A percentile compares a stretch with the other conserved stretches of the same genome.
These are phyloP conservation scores for Trematomus bernacchii DNA, from an alignment of 2,797 vertebrate genomes.

Conservation along the genomic window DNA sequence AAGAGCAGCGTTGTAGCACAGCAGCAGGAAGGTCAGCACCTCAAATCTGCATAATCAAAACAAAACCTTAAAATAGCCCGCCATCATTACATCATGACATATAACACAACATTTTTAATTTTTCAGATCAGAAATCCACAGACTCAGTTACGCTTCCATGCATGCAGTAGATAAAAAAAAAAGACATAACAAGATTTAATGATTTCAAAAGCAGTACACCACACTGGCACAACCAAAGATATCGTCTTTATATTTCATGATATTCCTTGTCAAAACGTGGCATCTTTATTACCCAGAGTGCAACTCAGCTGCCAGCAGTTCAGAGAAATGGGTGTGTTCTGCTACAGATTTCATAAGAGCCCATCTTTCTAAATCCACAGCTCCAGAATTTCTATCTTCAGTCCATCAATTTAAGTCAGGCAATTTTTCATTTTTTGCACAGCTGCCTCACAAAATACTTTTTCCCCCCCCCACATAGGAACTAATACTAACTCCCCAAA, in stretches of 20 bases:
- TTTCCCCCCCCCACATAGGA: too few species aligned
- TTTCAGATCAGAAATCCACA: neutral
- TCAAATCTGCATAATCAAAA: constrained; percentile 89
- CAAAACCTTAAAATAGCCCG: constrained; percentile 35
- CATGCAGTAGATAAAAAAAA: neutral
- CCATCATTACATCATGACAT: neutral
- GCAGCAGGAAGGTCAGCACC: constrained; percentile 95
- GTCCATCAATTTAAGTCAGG: too few species aligned
- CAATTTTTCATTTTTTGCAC: too few species aligned
- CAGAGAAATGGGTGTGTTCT: neutral
- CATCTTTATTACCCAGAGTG: neutral
- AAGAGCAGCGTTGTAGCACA: constrained; percentile 96
- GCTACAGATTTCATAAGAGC: neutral
- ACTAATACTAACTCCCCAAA: too few species aligned
- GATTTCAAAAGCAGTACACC: neutral
- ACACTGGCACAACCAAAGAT: neutral
- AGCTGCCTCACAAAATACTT: too few species aligned
- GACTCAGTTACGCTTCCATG: neutral
- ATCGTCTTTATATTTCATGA: neutral
- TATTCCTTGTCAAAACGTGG: neutral
- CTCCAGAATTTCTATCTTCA: too few species aligned
- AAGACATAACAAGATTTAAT: neutral
- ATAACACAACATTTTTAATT: neutral
- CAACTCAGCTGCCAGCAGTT: neutral
- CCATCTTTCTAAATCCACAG: neutral